Base-by-base conservation (phyloP, 2,797 vertebrate genomes). In the Spinus pinus region DNA sequence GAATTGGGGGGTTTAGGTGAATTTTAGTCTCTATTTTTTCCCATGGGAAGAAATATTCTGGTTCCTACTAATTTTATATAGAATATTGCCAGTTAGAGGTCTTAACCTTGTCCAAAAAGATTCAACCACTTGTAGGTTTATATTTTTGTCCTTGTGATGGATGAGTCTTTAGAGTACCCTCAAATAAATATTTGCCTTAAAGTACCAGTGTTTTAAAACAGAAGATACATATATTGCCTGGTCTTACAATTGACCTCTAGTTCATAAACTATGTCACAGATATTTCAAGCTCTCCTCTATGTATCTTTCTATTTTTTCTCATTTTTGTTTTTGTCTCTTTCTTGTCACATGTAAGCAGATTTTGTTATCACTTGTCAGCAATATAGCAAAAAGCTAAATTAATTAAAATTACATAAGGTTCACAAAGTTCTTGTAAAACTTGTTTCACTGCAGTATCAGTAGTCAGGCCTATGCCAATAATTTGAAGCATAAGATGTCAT, bases 91-190 rank as follows among this genome's bases (percentile, higher is more conserved):
- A 94, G 49, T 77, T 90, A 90, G 60, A 85, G 90, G 69, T 88
- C 91, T 47, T 97, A 96, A 97, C 94, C 96, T 95, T 97, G 88
- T 89, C 89, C 95, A 81, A 90, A 86, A 86, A 85, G 81, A 93
- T 95, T 72, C 78, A 95, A 69, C 53, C 51, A 74, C 67, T 93
- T 92, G 41, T 92, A 87, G 94, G 86, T 93, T 90, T 84, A 39
- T 88, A 81, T 90, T 96, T 95, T 96, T 95, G 87, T 81, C 58
- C 92, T 82, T 67, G 69, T 96, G 93, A 97, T 95, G 87, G 61
- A 96, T 96, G 80, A 73, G 53, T 86, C 66, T 58, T 70, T 73
- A 78, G 31, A 70, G 33, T 74, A 71, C 27, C 54, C 42, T 94
- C 71, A 50, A 86, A 72, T 12, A 81, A 37, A n/a, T 39, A 62